Evolutionary conservation across 30 jellyfish, hydroid and myxozoan genomes (phyloP).

Genomic region (Clytia hemisphaerica): DNA sequence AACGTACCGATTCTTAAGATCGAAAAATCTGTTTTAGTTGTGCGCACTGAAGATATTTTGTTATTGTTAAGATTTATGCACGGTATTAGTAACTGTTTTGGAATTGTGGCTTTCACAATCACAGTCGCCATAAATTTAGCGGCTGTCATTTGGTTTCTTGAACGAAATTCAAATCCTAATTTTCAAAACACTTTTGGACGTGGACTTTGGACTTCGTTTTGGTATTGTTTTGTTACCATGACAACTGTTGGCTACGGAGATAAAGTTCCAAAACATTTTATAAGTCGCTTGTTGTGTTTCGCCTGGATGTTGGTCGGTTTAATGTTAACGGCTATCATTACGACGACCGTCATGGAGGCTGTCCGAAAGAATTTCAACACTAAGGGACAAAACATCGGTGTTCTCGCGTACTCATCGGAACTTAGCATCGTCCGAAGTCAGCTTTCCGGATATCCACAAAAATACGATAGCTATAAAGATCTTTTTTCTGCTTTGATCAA

Average conservation of each 20-base stretch:
- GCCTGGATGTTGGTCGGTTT: slow-evolving; percentile 2
- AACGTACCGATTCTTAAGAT: too few species aligned
- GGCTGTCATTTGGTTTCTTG: slow-evolving; percentile 9
- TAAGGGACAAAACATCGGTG: background rate
- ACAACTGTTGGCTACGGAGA: slow-evolving; percentile 28
- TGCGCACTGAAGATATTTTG: background rate
- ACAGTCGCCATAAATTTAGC: background rate
- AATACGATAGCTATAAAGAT: background rate
- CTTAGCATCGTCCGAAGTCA: background rate
- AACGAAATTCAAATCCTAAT: background rate
- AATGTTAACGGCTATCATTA: background rate
- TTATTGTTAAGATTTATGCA: background rate
- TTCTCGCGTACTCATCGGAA: background rate
- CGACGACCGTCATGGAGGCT: background rate
- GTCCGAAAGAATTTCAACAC: background rate
- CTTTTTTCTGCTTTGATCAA: background rate
- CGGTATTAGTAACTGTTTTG: slow-evolving; percentile 2
- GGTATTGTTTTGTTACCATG: slow-evolving; percentile 14
- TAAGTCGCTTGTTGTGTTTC: background rate
- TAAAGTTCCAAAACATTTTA: slow-evolving; percentile 4
- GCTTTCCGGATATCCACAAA: background rate
- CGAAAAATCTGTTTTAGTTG: background rate
- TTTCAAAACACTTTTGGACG: slow-evolving; percentile 13
- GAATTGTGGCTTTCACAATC: background rate
- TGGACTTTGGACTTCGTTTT: slow-evolving; percentile 11